Conservation (phyloP, 2,113 vertebrate species). For the Motacilla tschutschensis region DNA sequence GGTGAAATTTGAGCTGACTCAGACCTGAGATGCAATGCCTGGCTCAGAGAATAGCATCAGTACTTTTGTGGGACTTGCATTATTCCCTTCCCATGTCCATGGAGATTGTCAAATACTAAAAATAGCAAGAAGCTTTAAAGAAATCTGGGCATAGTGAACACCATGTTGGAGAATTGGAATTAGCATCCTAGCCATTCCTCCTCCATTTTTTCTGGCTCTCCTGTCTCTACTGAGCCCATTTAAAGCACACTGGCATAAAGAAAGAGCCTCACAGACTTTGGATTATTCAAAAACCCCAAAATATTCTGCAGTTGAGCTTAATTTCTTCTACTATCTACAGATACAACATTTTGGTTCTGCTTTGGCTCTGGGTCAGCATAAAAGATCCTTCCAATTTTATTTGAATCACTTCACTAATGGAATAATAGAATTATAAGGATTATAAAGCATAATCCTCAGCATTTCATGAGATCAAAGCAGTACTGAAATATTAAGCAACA, state of each 20-base stretch:
- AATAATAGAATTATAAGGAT: conserved; percentile 22
- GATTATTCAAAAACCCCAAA: neutral
- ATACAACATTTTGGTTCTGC: neutral
- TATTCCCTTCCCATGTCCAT: neutral
- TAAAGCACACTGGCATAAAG: neutral
- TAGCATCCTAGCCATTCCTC: neutral
- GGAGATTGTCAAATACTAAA: neutral
- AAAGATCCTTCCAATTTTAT: conserved; percentile 2
- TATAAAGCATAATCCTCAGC: neutral
- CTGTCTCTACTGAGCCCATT: neutral
- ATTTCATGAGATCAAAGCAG: neutral
- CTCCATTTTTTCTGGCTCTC: neutral
- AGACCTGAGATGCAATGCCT: neutral
- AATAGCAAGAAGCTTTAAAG: neutral
- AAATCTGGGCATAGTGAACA: neutral
- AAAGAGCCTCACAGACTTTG: neutral
- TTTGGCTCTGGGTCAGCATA: neutral
- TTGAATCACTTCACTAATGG: neutral
- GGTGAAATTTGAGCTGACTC: neutral
- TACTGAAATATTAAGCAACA: neutral
- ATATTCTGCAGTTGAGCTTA: neutral
- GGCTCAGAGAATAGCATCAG: neutral
- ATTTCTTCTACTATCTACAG: neutral
- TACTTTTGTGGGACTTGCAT: neutral
- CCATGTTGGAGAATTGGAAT: neutral